Conservation (phyloP, 2,888 invertebrate genomes). For the Gonocerus acuteangulatus region DNA sequence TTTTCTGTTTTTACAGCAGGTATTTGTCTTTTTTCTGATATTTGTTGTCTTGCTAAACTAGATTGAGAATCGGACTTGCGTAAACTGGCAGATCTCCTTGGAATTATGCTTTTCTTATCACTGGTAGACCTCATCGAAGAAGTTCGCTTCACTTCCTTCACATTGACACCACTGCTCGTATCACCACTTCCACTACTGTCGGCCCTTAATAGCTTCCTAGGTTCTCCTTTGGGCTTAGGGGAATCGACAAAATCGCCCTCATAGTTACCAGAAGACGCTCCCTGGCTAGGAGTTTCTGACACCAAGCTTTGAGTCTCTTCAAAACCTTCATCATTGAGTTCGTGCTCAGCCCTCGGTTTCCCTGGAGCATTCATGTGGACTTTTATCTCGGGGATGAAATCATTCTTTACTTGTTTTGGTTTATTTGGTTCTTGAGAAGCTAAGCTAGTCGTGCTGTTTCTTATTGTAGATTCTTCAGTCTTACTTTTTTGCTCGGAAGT, state of each 20-base stretch:
- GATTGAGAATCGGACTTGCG: constrained; percentile 43
- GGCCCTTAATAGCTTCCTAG: constrained; percentile 38
- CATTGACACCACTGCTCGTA: constrained; percentile 42
- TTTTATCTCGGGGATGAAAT: constrained; percentile 47
- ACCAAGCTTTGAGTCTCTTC: constrained; percentile 83
- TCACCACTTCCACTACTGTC: constrained; percentile 49
- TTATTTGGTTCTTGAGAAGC: constrained; percentile 10
- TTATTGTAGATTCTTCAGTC: constrained; percentile 6
- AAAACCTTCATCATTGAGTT: constrained; percentile 80
- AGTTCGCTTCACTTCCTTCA: constrained; percentile 40
- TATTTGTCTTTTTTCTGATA: constrained; percentile 9
- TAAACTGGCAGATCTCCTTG: constrained; percentile 44
- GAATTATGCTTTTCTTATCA: constrained; percentile 43
- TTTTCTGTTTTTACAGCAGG: constrained; percentile 18
- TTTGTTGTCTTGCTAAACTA: constrained; percentile 34
- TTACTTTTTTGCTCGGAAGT: constrained; percentile 15
- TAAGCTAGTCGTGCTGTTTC: background rate
- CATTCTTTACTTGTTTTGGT: constrained; percentile 33
- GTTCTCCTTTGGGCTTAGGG: constrained; percentile 45
- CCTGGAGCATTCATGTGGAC: constrained; percentile 46
- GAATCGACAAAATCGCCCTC: constrained; percentile 55
- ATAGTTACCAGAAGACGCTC: constrained; percentile 64
- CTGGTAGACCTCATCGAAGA: constrained; percentile 36
- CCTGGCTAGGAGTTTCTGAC: constrained; percentile 78
- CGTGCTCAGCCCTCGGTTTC: constrained; percentile 52